Evolutionary conservation across 2,113 vertebrate species (phyloP).

Genomic region (Actenoides hombroni): DNA sequence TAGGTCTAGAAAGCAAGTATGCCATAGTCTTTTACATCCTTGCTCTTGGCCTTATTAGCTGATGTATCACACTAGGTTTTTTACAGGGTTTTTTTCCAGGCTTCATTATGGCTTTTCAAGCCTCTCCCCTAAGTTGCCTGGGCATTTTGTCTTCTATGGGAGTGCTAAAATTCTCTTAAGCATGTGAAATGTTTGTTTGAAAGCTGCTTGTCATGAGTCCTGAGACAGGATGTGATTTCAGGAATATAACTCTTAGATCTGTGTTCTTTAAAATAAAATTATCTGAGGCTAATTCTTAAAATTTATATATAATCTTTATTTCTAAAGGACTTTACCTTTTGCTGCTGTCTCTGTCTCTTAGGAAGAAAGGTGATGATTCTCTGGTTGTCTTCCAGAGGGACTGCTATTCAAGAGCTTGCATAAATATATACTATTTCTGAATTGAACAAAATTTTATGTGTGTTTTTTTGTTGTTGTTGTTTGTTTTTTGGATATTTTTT

Average conservation of each 20-base stretch:
- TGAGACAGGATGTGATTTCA: neutral
- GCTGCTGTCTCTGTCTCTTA: neutral
- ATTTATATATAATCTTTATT: neutral
- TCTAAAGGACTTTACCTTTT: neutral
- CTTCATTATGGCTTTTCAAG: neutral
- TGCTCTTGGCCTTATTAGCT: neutral
- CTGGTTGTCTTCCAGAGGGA: neutral
- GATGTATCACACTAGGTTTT: neutral
- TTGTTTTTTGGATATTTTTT: neutral
- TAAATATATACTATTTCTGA: neutral
- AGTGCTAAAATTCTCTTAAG: neutral
- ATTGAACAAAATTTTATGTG: neutral
- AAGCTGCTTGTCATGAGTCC: neutral
- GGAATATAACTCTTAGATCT: neutral
- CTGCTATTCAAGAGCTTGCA: neutral
- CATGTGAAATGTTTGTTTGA: neutral
- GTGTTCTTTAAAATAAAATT: neutral
- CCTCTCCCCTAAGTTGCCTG: neutral
- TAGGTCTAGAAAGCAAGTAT: neutral
- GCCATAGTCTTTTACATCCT: neutral
- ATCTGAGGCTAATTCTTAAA: neutral
- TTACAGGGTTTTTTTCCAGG: neutral
- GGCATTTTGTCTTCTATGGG: neutral
- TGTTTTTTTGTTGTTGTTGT: too few species aligned
- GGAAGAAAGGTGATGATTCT: neutral